These are phyloP conservation scores for Sminthurinus aureus DNA, from an alignment of 2,888 invertebrate genomes.

Conservation along the genomic window DNA sequence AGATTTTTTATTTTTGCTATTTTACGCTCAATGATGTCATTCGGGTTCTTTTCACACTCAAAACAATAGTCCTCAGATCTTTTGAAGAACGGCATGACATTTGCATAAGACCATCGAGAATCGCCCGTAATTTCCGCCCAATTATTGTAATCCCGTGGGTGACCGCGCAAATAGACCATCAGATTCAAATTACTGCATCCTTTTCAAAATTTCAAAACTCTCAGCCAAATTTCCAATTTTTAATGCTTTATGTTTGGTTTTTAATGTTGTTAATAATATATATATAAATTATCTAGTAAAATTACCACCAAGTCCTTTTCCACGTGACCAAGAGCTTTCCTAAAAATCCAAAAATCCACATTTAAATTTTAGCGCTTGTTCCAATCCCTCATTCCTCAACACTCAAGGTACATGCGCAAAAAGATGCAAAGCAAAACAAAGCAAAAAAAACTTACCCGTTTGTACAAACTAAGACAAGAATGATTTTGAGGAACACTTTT, in stretches of 20 bases:
- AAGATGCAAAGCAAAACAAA: not conserved
- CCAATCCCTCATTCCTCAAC: not conserved
- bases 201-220: not conserved
- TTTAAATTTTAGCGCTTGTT: not conserved
- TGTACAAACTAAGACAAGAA: conserved; percentile 54
- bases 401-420: not conserved
- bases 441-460: conserved; percentile 46
- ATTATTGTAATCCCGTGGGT: conserved; percentile 49
- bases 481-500: conserved; percentile 53
- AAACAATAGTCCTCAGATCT: conserved; percentile 57
- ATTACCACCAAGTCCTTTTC: conserved; percentile 49
- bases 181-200: conserved; percentile 51
- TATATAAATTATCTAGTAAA: too few species aligned
- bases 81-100: conserved; percentile 53
- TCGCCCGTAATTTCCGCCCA: conserved; percentile 57
- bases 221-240: too few species aligned
- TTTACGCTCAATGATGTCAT: conserved; percentile 54
- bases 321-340: conserved; percentile 45
- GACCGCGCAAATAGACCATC: conserved; percentile 46
- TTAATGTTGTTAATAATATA: too few species aligned
- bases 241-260: too few species aligned
- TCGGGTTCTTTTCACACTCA: conserved; percentile 50
- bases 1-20: not conserved
- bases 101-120: conserved; percentile 50
- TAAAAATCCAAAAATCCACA: not conserved